Conservation (phyloP, 53 echinoderm and acorn worm species). For the Hippasteria phrygiana region DNA sequence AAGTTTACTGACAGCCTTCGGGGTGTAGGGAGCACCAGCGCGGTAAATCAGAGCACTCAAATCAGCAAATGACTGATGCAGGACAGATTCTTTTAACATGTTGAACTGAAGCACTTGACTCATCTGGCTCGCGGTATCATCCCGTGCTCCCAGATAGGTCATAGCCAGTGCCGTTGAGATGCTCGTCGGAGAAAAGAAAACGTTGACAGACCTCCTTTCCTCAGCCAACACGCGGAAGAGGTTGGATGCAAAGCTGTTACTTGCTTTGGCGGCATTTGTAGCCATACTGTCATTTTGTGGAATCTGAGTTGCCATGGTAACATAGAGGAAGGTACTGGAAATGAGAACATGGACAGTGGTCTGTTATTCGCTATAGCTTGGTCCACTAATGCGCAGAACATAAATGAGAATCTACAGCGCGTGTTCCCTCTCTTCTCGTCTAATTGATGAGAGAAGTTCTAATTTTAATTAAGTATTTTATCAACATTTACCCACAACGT, state of each 20-base stretch:
- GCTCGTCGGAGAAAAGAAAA: slow-evolving; percentile 89
- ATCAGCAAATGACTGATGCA: slow-evolving; percentile 70
- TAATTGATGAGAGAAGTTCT: too few species aligned
- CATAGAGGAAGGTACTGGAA: too few species aligned
- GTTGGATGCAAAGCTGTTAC: slow-evolving; percentile 55
- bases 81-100: slow-evolving; percentile 20
- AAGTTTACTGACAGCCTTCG: slow-evolving; percentile 72
- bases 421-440: too few species aligned
- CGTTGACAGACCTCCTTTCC: slow-evolving; percentile 38
- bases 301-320: slow-evolving; percentile 26
- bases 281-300: not conserved
- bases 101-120: slow-evolving; percentile 67
- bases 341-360: too few species aligned
- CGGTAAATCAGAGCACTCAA: slow-evolving; percentile 52
- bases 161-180: slow-evolving; percentile 87
- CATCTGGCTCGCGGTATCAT: slow-evolving; percentile 83
- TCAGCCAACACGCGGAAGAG: slow-evolving; percentile 34
- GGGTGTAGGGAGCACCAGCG: slow-evolving; percentile 21
- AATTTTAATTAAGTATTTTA: too few species aligned
- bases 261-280: slow-evolving; percentile 27
- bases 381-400: too few species aligned
- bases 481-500: too few species aligned
- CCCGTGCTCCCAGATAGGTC: slow-evolving; percentile 81
- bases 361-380: not conserved
- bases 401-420: too few species aligned